phyloP scores from a whole-genome alignment of 2,888 invertebrate species.

The Agelastica alni region DNA sequence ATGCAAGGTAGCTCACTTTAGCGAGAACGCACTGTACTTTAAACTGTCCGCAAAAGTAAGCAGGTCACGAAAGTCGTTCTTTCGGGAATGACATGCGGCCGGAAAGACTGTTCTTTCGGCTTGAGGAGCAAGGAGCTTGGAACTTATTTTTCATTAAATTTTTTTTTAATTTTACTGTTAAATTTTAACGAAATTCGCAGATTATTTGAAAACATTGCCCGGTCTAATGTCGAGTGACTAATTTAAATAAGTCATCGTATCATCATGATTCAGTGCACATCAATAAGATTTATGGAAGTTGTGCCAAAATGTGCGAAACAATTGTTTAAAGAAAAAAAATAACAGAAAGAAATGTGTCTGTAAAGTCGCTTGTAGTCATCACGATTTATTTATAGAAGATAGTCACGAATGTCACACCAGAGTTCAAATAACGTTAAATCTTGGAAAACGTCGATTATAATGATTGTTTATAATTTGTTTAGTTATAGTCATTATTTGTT shows the following conservation, averaged over 20 bases:
- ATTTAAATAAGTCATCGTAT: constrained; percentile 21
- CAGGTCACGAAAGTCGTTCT: too few species aligned
- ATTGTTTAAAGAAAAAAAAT: constrained; percentile 11
- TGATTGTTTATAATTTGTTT: background rate
- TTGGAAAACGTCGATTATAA: background rate
- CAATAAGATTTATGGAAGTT: constrained; percentile 20
- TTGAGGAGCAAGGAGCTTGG: too few species aligned
- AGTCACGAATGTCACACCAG: constrained; percentile 25
- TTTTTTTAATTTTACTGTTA: too few species aligned
- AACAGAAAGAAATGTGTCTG: background rate
- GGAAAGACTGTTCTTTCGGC: too few species aligned
- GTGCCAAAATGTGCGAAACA: constrained; percentile 11
- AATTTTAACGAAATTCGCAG: too few species aligned
- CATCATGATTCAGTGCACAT: constrained; percentile 25
- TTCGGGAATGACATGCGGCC: too few species aligned
- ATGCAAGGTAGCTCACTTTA: too few species aligned
- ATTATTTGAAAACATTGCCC: too few species aligned
- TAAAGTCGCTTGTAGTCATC: constrained; percentile 6
- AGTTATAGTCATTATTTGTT: constrained; percentile 2
- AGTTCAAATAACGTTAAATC: constrained; percentile 6
- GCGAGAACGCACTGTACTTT: too few species aligned
- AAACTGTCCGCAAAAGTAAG: too few species aligned
- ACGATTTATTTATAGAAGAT: constrained; percentile 28
- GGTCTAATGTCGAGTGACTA: constrained; percentile 12
- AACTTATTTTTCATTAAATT: too few species aligned